Conservation (phyloP, 2,113 vertebrate genomes). For the Epinephelus lanceolatus region DNA sequence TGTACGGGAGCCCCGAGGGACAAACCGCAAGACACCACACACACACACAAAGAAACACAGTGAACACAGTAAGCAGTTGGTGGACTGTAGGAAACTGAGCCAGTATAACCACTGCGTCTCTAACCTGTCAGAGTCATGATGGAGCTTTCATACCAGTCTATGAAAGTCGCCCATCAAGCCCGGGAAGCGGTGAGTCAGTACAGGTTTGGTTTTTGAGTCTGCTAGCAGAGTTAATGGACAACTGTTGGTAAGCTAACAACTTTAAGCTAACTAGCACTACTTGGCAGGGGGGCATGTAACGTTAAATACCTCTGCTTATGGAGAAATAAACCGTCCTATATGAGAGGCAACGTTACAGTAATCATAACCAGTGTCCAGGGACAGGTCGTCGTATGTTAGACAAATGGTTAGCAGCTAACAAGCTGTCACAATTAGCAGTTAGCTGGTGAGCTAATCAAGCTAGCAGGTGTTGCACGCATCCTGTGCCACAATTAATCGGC, state of each 20-base stretch:
- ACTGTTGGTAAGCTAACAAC: not conserved
- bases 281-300: not conserved
- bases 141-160: constrained; percentile 87
- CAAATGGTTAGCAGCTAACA: not conserved
- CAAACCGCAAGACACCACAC: not conserved
- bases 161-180: constrained; percentile 83
- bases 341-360: not conserved
- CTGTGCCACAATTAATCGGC: not conserved
- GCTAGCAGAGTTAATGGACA: not conserved
- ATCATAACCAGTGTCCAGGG: fast-evolving
- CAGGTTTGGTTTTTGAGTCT: fast-evolving
- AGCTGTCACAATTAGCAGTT: not conserved
- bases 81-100: not conserved
- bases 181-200: constrained; percentile 87
- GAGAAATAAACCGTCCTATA: not conserved
- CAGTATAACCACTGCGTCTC: not conserved
- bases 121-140: constrained; percentile 56
- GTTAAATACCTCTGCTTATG: not conserved
- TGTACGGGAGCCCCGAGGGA: constrained; percentile 37
- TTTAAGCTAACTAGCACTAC: not conserved
- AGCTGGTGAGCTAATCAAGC: constrained; percentile 1
- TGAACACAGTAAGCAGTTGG: too few species aligned
- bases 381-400: not conserved
- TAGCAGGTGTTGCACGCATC: not conserved
- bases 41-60: not conserved